Percentiles rank a stretch among this genome's conserved stretches.
phyloP scores from a whole-genome alignment of 2,888 invertebrate genomes.

The Agrotis ipsilon region DNA sequence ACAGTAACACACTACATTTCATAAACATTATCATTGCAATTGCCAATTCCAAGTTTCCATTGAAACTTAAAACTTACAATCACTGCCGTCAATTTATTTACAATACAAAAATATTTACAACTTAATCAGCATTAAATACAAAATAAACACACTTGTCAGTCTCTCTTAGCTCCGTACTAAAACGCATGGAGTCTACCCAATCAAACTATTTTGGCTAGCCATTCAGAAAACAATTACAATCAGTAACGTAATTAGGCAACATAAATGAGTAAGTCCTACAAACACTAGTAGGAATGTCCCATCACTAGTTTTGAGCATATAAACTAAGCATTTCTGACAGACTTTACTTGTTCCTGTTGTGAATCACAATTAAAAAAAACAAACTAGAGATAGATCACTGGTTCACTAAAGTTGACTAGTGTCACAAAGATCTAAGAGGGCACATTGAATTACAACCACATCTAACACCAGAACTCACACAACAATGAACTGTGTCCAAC shows the following conservation, averaged over 20 bases:
- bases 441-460: conserved; percentile 1
- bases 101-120: conserved; percentile 86
- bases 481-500: conserved; percentile 8
- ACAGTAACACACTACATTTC: conserved; percentile 63
- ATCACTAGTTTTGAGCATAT: conserved; percentile 81
- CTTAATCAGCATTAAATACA: conserved; percentile 78
- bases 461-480: neutral
- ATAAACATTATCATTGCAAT: conserved; percentile 66
- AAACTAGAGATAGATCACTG: conserved; percentile 1
- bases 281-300: conserved; percentile 75
- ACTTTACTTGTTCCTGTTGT: conserved; percentile 29
- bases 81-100: conserved; percentile 80
- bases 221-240: conserved; percentile 66
- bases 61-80: conserved; percentile 87
- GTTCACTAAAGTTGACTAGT: conserved; percentile 16
- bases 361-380: conserved; percentile 1
- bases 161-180: conserved; percentile 78
- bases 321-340: conserved; percentile 65
- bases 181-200: conserved; percentile 81
- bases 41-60: conserved; percentile 71
- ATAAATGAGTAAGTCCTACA: conserved; percentile 72
- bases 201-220: conserved; percentile 71
- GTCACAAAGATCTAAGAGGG: conserved; percentile 2
- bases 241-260: conserved; percentile 71
- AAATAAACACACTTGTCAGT: conserved; percentile 64